Conservation (phyloP, 2,888 invertebrate species). For the Harpalus rubripes region DNA sequence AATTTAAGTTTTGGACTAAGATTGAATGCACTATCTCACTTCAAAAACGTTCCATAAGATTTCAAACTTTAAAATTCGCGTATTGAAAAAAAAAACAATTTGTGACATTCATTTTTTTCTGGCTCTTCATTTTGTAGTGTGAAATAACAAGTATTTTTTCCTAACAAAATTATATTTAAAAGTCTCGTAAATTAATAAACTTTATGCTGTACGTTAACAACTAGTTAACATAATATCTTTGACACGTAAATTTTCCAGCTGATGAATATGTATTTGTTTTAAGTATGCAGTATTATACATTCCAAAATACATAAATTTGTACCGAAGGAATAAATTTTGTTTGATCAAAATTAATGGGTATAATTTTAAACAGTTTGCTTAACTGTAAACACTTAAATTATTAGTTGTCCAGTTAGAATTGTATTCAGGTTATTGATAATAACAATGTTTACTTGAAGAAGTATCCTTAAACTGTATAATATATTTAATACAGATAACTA, state of each 20-base stretch:
- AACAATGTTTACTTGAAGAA: neutral
- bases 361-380: constrained; percentile 30
- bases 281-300: neutral
- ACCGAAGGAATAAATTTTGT: constrained; percentile 4
- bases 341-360: neutral
- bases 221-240: constrained; percentile 18
- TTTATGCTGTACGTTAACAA: neutral
- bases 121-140: neutral
- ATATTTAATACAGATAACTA: no score
- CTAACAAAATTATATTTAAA: constrained; percentile 9
- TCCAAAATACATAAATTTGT: neutral
- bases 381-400: constrained; percentile 38
- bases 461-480: neutral
- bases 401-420: neutral
- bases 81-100: neutral
- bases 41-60: no score
- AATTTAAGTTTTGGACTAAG: no score
- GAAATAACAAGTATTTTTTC: constrained; percentile 15
- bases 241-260: constrained; percentile 17
- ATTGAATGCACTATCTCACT: no score
- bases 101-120: neutral
- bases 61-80: no score
- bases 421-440: constrained; percentile 8
- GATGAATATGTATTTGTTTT: constrained; percentile 22
- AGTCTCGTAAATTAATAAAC: constrained; percentile 16